Conservation (phyloP, 2,888 invertebrate species). For the Ellobium chinense region DNA sequence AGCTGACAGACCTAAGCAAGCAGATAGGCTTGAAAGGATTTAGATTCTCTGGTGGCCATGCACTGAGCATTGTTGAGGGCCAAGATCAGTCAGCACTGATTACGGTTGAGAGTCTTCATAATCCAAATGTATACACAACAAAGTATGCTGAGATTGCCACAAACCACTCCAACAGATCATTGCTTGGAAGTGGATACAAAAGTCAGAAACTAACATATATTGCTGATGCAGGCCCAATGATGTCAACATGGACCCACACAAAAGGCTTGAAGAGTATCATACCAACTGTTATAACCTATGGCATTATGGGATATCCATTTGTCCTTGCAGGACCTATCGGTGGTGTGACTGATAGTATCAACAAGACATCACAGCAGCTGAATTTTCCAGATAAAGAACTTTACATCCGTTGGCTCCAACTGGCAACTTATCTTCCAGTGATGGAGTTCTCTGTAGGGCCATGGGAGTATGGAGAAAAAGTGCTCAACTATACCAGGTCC, state of each 20-base stretch:
- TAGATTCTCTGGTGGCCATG: constrained; percentile 88
- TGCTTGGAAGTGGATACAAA: constrained; percentile 90
- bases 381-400: constrained; percentile 76
- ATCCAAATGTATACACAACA: constrained; percentile 63
- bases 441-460: constrained; percentile 95
- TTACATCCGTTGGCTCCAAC: constrained; percentile 90
- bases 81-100: constrained; percentile 55
- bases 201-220: constrained; percentile 92
- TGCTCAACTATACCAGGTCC: constrained; percentile 59
- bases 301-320: constrained; percentile 92
- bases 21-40: constrained; percentile 89
- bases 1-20: constrained; percentile 84
- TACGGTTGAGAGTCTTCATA: constrained; percentile 50
- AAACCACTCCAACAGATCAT: constrained; percentile 85
- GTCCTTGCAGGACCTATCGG: constrained; percentile 96
- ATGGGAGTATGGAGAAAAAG: constrained; percentile 88
- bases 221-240: constrained; percentile 88
- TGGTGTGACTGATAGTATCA: constrained; percentile 82
- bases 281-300: constrained; percentile 85
- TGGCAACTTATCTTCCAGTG: constrained; percentile 93
- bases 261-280: constrained; percentile 89
- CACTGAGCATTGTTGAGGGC: constrained; percentile 26
- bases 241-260: constrained; percentile 90
- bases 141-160: constrained; percentile 60
- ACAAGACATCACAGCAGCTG: constrained; percentile 24